A percentile compares a stretch with the other conserved stretches of the same genome.
phyloP scores from a whole-genome alignment of 2,113 vertebrate genomes.

The Carassius carassius region DNA sequence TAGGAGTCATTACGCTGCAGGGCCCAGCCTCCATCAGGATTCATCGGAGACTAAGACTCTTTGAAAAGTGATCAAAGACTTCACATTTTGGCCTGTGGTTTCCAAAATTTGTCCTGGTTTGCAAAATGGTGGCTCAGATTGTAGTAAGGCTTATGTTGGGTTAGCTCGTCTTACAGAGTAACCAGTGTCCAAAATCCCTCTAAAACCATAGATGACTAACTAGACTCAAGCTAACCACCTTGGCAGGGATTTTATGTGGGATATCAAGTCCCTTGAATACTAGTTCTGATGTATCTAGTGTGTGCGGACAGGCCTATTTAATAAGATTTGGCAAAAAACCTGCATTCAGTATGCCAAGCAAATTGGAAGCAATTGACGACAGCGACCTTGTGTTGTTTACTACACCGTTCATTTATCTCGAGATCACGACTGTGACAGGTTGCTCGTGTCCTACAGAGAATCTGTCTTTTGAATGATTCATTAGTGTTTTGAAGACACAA shows the following conservation, averaged over 20 bases:
- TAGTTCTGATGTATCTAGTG: background rate
- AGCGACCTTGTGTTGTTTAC: conserved; percentile 4
- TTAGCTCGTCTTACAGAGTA: background rate
- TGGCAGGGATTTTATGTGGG: background rate
- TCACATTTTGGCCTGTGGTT: too few species aligned
- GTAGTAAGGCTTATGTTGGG: background rate
- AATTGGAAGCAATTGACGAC: background rate
- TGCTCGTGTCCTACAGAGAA: background rate
- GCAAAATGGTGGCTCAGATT: background rate
- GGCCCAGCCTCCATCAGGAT: background rate
- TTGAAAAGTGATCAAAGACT: too few species aligned
- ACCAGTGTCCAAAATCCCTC: too few species aligned
- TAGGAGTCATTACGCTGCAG: background rate
- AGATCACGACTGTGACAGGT: background rate
- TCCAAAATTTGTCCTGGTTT: background rate
- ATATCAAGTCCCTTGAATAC: background rate
- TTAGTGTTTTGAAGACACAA: background rate
- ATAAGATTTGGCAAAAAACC: background rate
- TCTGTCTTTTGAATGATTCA: background rate
- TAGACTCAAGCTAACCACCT: background rate
- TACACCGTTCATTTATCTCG: background rate
- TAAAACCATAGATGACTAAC: background rate
- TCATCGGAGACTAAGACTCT: too few species aligned
- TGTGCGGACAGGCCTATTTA: background rate
- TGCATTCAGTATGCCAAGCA: background rate